These are phyloP conservation scores for Malacosoma neustria DNA, from an alignment of 2,888 invertebrate genomes.

Conservation along the genomic window DNA sequence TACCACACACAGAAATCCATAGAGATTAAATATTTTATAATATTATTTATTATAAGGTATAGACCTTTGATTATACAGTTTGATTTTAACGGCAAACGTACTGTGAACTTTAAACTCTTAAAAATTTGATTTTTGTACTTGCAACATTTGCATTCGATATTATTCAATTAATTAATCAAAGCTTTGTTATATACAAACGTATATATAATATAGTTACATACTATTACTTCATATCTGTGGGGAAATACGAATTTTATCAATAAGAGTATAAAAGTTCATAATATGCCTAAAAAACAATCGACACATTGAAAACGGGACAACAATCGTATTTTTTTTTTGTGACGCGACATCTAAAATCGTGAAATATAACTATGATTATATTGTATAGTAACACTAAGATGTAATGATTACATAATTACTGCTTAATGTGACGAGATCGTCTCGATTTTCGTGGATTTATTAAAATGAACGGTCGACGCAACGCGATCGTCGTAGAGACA, in stretches of 20 bases:
- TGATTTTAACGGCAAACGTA: slow-evolving; percentile 40
- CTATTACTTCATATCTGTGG: no score
- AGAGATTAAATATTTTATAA: slow-evolving; percentile 37
- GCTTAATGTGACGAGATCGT: slow-evolving; percentile 15
- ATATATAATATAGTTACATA: no score
- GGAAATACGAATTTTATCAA: no score
- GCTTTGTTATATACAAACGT: not conserved
- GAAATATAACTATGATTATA: slow-evolving; percentile 19
- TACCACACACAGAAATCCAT: slow-evolving; percentile 34
- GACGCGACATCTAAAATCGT: slow-evolving; percentile 1
- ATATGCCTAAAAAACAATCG: slow-evolving; percentile 14
- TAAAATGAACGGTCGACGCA: not conserved
- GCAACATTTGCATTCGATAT: no score
- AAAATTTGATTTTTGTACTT: no score
- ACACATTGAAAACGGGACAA: slow-evolving; percentile 26
- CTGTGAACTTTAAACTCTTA: not conserved
- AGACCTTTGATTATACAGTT: slow-evolving; percentile 65
- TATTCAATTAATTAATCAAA: no score
- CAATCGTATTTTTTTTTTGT: not conserved
- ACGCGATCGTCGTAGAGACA: not conserved
- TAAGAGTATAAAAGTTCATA: not conserved
- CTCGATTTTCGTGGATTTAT: slow-evolving; percentile 9
- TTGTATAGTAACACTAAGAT: slow-evolving; percentile 5
- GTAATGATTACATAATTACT: slow-evolving; percentile 6
- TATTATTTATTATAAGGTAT: no score